These are phyloP conservation scores for Parazoanthus swiftii DNA, from an alignment of 92 coral and sea anemone species.

Conservation along the genomic window DNA sequence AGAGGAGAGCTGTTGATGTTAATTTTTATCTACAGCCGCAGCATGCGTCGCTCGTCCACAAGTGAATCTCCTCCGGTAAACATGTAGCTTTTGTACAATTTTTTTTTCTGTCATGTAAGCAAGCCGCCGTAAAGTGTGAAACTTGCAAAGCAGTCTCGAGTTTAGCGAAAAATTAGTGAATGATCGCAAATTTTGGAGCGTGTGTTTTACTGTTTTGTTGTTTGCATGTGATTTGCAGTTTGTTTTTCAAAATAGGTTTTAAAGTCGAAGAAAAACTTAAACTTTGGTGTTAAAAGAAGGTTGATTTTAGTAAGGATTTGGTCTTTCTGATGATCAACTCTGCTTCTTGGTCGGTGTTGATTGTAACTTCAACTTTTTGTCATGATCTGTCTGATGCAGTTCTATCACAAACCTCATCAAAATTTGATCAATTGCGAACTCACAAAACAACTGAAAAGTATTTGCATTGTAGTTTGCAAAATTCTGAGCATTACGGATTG, in stretches of 20 bases:
- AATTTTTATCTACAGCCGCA: not conserved
- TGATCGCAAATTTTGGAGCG: not conserved
- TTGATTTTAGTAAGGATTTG: not conserved
- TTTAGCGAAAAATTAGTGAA: not conserved
- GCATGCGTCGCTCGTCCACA: slow-evolving; percentile 10
- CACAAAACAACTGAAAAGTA: not conserved
- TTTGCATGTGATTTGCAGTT: not conserved
- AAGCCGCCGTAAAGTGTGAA: not conserved
- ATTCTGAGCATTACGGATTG: not conserved
- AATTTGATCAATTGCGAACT: not conserved
- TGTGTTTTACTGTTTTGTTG: not conserved
- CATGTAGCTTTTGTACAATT: not conserved
- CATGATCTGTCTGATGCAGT: not conserved
- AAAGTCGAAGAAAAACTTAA: not conserved
- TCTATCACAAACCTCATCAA: not conserved
- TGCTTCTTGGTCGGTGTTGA: not conserved
- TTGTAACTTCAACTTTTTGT: not conserved
- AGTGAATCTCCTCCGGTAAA: not conserved
- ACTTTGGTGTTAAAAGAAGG: not conserved
- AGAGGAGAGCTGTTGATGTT: not conserved
- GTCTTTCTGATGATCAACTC: not conserved
- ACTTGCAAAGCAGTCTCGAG: not conserved
- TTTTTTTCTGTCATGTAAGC: not conserved
- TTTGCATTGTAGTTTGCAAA: not conserved
- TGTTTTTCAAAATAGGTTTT: not conserved